Evolutionary conservation across 2,113 vertebrate genomes (phyloP), one percentile per base, ranked within the genome.

Genomic region (Cephalopterus ornatus): DNA sequence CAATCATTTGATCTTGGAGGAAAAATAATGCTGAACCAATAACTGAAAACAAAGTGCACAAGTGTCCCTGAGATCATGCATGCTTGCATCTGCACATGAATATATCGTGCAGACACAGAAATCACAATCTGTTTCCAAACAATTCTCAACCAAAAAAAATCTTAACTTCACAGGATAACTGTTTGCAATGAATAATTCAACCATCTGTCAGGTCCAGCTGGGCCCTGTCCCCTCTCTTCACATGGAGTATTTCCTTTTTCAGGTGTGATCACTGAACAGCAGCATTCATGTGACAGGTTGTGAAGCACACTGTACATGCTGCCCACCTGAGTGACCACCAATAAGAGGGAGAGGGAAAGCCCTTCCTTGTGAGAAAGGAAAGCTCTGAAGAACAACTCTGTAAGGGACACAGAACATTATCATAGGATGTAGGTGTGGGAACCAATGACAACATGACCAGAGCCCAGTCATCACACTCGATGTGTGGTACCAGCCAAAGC

Each of bases 191-290:
- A 95, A 96, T 88, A 95, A 96, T 83, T 94, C 85, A 66, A 21
- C 92, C 93, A 95, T 95, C 92, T 96, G 94, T n/a, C 81, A 82
- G 9, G 55, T 73, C 85, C 92, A 95, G 74, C 89, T 96, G 93
- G 92, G 89, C 30, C 46, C 50, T 22, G 58, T 73, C 66, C 66
- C 37, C 46, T 65, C 76, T 73, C 74, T 79, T 76, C 88, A 74
- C 30, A n/a, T 3, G 12, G 70, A 89, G 23, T 27, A 67, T n/a
- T 49, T 75, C 88, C 27, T 81, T 39, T 75, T 68, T 26, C 4
- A 58, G 72, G 71, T 76, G 59, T 74, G 81, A 93, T 55, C 85
- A 74, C 23, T 39, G 85, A 83, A 58, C 30, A 58, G 13, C 4
- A 4, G 53, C 58, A 62, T 20, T 42, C n/a, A 5, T 55, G 76